Evolutionary conservation across 2,113 vertebrate genomes (phyloP).

Genomic region (Chaenogobius annularis): DNA sequence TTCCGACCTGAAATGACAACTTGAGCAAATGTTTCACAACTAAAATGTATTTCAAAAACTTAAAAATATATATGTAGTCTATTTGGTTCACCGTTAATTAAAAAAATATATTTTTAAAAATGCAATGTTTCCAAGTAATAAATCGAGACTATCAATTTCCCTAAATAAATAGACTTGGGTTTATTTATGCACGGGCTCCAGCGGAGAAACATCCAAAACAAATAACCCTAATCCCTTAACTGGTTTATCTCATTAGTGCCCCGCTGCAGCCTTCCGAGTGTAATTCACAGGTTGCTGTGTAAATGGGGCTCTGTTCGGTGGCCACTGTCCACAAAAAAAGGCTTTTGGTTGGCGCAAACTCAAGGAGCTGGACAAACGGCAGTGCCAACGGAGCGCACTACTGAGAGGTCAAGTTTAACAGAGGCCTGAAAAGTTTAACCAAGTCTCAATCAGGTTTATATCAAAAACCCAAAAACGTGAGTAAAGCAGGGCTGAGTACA

Average conservation of each 20-base stretch:
- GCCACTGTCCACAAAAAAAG: slow-evolving; percentile 51
- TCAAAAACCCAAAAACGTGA: neutral
- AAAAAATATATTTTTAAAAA: no score
- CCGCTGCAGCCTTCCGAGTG: slow-evolving; percentile 54
- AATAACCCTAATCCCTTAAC: slow-evolving; percentile 69
- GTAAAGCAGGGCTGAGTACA: neutral
- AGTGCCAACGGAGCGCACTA: slow-evolving; percentile 45
- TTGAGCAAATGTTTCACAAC: slow-evolving; percentile 66
- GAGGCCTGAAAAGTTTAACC: slow-evolving; percentile 18
- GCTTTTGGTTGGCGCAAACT: slow-evolving; percentile 59
- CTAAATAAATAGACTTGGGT: slow-evolving; percentile 35
- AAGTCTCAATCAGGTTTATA: slow-evolving; percentile 34
- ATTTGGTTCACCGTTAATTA: slow-evolving; percentile 5
- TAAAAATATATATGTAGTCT: neutral
- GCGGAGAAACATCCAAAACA: slow-evolving; percentile 72
- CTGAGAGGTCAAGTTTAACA: slow-evolving; percentile 70
- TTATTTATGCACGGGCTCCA: slow-evolving; percentile 60
- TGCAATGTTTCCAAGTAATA: neutral
- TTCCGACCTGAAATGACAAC: slow-evolving; percentile 78
- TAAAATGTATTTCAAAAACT: slow-evolving; percentile 15
- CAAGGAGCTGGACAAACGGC: slow-evolving; percentile 67
- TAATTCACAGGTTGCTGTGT: slow-evolving; percentile 64
- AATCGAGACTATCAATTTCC: slow-evolving; percentile 15
- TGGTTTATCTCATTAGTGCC: slow-evolving; percentile 72
- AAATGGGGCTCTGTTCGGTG: slow-evolving; percentile 68